These are phyloP conservation scores for Catajapyx aquilonaris DNA, from an alignment of 1,140 invertebrate species.

Conservation along the genomic window DNA sequence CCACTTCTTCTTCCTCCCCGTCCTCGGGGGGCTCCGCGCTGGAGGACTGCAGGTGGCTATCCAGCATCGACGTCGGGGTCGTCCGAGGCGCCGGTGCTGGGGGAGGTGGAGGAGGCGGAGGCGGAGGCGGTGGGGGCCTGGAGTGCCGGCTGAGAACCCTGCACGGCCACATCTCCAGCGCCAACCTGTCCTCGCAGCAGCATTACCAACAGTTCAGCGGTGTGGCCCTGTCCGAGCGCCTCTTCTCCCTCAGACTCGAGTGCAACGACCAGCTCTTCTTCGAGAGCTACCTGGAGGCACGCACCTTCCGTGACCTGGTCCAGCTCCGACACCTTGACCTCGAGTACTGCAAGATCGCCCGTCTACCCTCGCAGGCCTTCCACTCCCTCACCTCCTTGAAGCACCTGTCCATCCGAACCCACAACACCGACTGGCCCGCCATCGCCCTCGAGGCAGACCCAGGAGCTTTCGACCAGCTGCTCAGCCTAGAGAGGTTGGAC, in stretches of 20 bases:
- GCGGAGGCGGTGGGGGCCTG: constrained; percentile 35
- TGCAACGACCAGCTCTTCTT: constrained; percentile 68
- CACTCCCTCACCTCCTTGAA: constrained; percentile 53
- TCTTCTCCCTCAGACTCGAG: constrained; percentile 52
- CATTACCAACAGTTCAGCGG: constrained; percentile 27
- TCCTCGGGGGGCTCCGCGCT: no score
- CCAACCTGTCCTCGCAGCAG: constrained; percentile 57
- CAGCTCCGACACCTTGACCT: constrained; percentile 65
- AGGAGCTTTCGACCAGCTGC: constrained; percentile 48
- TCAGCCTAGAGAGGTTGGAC: constrained; percentile 53
- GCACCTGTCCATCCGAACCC: constrained; percentile 64
- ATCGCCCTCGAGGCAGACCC: constrained; percentile 57
- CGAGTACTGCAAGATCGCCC: constrained; percentile 75
- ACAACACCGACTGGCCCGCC: constrained; percentile 71
- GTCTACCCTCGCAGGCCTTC: constrained; percentile 64
- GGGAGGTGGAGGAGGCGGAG: no score
- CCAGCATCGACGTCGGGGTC: no score
- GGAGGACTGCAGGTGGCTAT: constrained; percentile 11
- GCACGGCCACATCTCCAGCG: constrained; percentile 72
- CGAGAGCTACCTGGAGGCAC: constrained; percentile 62
- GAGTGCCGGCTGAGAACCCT: constrained; percentile 60
- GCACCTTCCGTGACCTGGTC: constrained; percentile 58
- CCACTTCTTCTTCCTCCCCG: no score
- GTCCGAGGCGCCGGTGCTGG: no score
- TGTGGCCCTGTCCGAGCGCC: constrained; percentile 67